Percentiles rank a stretch among this genome's conserved stretches.
Evolutionary conservation across 2,797 vertebrate species (phyloP).

Genomic region (Sibirionetta formosa): DNA sequence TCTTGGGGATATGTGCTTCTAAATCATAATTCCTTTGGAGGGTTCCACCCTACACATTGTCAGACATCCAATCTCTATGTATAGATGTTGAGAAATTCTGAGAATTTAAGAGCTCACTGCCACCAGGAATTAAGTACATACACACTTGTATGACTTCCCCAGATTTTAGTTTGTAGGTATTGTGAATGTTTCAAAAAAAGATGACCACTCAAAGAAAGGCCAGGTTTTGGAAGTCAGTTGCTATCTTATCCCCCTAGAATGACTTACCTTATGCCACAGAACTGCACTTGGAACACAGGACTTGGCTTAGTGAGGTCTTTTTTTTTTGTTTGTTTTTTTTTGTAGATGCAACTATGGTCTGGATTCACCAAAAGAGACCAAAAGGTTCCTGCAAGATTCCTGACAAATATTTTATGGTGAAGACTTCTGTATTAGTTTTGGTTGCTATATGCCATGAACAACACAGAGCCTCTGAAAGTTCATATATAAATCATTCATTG

Average conservation of each 20-base stretch:
- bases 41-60: accelerated
- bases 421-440: not conserved
- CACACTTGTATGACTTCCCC: accelerated
- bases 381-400: not conserved
- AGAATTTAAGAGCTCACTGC: not conserved
- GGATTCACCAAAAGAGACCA: not conserved
- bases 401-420: not conserved
- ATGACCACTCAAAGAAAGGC: accelerated
- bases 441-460: not conserved
- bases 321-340: too few relatives aligned
- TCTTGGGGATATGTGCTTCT: not conserved
- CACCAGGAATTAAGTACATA: not conserved
- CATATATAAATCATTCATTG: not conserved
- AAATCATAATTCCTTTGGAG: not conserved
- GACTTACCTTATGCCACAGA: accelerated
- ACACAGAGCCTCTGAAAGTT: not conserved
- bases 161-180: not conserved
- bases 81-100: not conserved
- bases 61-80: not conserved
- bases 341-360: not conserved
- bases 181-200: not conserved
- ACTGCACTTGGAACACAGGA: not conserved
- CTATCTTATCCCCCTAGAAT: accelerated
- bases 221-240: not conserved
- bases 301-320: not conserved